Conservation (phyloP, 1,140 invertebrate species). For the Drosophila prosaltans region DNA sequence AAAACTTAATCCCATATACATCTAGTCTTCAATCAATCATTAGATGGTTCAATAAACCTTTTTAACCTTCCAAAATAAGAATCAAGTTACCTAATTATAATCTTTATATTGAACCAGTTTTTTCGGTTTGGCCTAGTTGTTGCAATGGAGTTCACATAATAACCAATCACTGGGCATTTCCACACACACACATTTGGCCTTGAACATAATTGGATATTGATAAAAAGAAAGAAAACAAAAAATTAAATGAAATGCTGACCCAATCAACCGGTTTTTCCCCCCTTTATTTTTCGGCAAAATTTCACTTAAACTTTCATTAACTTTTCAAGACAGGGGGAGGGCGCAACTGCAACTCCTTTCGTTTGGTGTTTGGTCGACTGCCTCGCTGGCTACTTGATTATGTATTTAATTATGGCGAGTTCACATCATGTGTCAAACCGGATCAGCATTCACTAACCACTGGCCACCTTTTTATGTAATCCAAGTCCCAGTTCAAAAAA, state of each 20-base stretch:
- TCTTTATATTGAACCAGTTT: background rate
- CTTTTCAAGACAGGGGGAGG: background rate
- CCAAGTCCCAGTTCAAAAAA: conserved; percentile 35
- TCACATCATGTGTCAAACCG: conserved; percentile 55
- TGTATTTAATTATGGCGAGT: conserved; percentile 23
- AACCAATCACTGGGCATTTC: conserved; percentile 25
- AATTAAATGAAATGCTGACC: conserved; percentile 50
- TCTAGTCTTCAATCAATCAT: too few relatives aligned
- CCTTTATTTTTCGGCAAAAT: conserved; percentile 46
- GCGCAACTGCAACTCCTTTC: conserved; percentile 48
- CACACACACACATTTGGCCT: conserved; percentile 50
- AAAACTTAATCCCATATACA: too few relatives aligned
- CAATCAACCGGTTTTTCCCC: conserved; percentile 60
- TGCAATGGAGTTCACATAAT: conserved; percentile 1
- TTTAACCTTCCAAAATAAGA: background rate
- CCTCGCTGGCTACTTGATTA: background rate
- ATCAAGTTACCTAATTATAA: background rate
- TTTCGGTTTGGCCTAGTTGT: conserved; percentile 1
- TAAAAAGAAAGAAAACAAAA: conserved; percentile 5
- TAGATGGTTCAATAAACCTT: background rate
- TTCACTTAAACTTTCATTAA: conserved; percentile 80
- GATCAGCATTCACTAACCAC: conserved; percentile 49
- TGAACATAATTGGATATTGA: conserved; percentile 59
- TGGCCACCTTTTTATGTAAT: conserved; percentile 61
- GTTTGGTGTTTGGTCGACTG: conserved; percentile 1